Conservation (phyloP, 2,797 vertebrate species). For the Dallia pectoralis region DNA sequence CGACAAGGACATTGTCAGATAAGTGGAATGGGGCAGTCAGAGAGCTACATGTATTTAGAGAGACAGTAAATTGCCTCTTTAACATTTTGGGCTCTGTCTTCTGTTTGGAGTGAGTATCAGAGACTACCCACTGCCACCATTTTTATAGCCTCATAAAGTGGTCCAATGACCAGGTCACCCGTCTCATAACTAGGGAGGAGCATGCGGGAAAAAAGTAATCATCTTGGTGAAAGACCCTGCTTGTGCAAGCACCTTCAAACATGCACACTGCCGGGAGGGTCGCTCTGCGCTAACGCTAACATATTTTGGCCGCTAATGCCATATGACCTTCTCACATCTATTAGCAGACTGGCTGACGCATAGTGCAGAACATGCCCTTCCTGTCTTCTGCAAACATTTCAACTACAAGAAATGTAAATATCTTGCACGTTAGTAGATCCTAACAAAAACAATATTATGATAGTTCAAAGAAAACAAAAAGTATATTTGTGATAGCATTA, state of each 20-base stretch:
- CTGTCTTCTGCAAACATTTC: constrained; percentile 77
- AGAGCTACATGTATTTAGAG: constrained; percentile 86
- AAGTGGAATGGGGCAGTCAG: constrained; percentile 81
- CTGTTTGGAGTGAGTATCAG: constrained; percentile 94
- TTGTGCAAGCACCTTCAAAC: constrained; percentile 96
- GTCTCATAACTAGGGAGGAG: constrained; percentile 99
- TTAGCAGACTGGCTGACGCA: constrained; percentile 83
- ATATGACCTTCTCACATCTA: constrained; percentile 96
- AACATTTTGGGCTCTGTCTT: constrained; percentile 80
- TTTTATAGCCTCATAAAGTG: constrained; percentile 99
- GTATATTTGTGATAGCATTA: not conserved
- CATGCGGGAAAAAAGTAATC: constrained; percentile 99
- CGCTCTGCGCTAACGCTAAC: constrained; percentile 97
- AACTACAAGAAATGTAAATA: constrained; percentile 76
- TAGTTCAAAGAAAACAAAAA: constrained; percentile 20
- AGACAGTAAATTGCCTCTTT: constrained; percentile 94
- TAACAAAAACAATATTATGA: constrained; percentile 59
- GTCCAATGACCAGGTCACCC: constrained; percentile 99
- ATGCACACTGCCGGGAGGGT: constrained; percentile 94
- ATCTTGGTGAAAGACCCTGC: constrained; percentile 99
- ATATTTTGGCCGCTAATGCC: constrained; percentile 95
- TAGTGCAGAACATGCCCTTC: constrained; percentile 77
- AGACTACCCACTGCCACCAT: constrained; percentile 99
- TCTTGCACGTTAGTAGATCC: constrained; percentile 69
- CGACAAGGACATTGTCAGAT: constrained; percentile 81